Conservation (phyloP, 2,113 vertebrate genomes). For the Ardeotis arabs region DNA sequence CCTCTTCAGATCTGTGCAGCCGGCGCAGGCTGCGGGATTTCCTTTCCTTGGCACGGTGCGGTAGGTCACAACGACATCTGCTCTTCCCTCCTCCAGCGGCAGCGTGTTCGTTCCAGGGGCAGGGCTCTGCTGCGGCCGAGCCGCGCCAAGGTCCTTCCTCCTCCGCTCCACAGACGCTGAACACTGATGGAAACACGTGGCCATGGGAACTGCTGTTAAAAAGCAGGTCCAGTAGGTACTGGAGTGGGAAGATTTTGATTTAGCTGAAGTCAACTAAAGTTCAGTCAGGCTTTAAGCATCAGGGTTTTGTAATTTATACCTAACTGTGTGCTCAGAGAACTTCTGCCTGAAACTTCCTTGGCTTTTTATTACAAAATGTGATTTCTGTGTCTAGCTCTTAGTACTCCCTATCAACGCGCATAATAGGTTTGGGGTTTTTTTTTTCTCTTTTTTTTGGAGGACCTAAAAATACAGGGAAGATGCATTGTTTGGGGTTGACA, state of each 20-base stretch:
- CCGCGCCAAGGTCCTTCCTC: neutral
- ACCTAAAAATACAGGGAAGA: neutral
- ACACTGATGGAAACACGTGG: no score
- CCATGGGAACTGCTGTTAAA: neutral
- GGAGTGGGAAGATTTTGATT: neutral
- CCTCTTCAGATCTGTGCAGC: rapidly evolving
- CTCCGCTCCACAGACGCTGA: rapidly evolving
- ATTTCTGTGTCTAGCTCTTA: neutral
- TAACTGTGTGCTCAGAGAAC: neutral
- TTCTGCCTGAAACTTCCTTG: neutral
- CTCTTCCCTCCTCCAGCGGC: no score
- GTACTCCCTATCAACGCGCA: neutral
- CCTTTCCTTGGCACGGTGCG: neutral
- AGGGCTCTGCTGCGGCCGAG: neutral
- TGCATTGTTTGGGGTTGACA: neutral
- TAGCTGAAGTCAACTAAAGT: neutral
- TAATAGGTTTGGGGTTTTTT: no score
- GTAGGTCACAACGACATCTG: rapidly evolving
- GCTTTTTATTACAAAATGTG: neutral
- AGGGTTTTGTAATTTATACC: neutral
- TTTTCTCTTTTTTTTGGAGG: neutral
- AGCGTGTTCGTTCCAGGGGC: neutral
- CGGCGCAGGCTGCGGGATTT: rapidly evolving
- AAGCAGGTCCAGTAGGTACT: neutral
- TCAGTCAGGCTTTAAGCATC: neutral